These are phyloP conservation scores for Syrista parreyssii DNA, from an alignment of 2,888 invertebrate genomes.

Conservation along the genomic window DNA sequence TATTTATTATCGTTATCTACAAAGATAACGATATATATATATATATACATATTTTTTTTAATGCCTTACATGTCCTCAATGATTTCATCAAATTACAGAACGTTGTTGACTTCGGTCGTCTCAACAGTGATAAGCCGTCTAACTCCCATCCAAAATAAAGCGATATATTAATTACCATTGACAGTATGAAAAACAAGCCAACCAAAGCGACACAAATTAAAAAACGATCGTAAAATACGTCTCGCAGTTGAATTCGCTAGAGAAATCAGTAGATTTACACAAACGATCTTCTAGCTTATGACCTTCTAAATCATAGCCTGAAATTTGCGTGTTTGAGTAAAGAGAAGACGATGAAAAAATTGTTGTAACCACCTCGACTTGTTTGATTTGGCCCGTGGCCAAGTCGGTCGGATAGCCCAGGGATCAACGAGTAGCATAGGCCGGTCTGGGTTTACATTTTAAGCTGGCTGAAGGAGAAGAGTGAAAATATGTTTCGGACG, in stretches of 20 bases:
- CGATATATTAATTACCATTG: background rate
- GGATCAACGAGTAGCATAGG: background rate
- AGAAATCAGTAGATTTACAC: background rate
- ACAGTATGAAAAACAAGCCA: background rate
- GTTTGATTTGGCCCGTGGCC: background rate
- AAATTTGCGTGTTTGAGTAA: background rate
- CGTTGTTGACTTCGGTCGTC: background rate
- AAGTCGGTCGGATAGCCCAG: background rate
- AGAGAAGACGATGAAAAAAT: background rate
- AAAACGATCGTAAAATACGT: background rate
- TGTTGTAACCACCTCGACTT: background rate
- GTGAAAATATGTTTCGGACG: background rate
- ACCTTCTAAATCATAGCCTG: background rate
- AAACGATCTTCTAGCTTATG: background rate
- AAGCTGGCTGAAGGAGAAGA: background rate
- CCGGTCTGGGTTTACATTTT: background rate
- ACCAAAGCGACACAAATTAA: background rate
- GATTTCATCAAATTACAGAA: background rate
- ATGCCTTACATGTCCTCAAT: background rate
- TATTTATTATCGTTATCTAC: background rate
- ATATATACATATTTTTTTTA: background rate
- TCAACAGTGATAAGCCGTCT: background rate
- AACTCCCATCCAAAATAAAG: background rate
- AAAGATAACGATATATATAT: background rate
- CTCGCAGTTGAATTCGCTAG: background rate